Conservation (phyloP, 2,797 vertebrate genomes). For the Paguma larvata region DNA sequence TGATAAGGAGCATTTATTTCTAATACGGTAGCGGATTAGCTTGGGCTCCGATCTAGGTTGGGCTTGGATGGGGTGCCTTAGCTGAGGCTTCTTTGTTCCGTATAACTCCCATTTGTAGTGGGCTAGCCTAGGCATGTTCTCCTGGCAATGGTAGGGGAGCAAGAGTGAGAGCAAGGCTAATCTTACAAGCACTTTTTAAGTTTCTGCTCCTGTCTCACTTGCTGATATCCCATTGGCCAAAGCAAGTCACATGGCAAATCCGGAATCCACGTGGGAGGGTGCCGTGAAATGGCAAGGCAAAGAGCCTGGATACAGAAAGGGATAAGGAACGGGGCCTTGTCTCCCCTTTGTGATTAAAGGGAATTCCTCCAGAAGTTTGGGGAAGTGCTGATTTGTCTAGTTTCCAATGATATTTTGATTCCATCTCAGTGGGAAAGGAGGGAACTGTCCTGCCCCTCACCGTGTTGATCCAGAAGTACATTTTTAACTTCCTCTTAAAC, state of each 20-base stretch:
- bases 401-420: background rate
- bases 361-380: constrained; percentile 8
- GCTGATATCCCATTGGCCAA: background rate
- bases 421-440: background rate
- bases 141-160: background rate
- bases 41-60: background rate
- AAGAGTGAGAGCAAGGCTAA: background rate
- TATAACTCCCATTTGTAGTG: background rate
- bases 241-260: background rate
- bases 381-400: background rate
- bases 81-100: background rate
- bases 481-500: background rate
- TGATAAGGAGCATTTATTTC: background rate
- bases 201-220: background rate
- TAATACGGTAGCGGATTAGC: background rate
- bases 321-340: background rate
- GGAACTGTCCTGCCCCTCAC: background rate
- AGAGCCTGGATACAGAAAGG: background rate
- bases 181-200: background rate
- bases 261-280: background rate
- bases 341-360: background rate
- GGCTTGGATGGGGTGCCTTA: background rate
- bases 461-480: background rate
- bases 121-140: background rate
- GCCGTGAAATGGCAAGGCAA: background rate